A percentile compares a stretch with the other conserved stretches of the same genome.
These are phyloP conservation scores for Shinisaurus crocodilurus DNA, from an alignment of 2,113 vertebrate species.

Conservation along the genomic window DNA sequence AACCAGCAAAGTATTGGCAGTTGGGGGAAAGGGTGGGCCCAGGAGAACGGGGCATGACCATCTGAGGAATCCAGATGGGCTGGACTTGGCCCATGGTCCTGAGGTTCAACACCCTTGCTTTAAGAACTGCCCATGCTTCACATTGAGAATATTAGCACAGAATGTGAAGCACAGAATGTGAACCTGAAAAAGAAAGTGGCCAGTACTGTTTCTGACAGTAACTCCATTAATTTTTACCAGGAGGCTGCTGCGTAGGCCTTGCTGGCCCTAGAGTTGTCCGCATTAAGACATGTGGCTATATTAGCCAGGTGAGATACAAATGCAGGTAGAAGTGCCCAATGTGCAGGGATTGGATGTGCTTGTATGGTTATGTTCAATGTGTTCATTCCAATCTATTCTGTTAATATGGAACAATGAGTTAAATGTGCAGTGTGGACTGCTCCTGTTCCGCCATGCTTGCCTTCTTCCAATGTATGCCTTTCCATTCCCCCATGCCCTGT, in stretches of 20 bases:
- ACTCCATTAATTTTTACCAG: background rate
- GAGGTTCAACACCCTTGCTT: background rate
- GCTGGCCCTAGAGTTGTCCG: background rate
- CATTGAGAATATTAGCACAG: background rate
- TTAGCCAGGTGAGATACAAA: background rate
- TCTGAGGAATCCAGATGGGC: too few species aligned
- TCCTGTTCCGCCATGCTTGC: too few species aligned
- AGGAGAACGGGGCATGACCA: too few species aligned
- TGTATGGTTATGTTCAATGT: background rate
- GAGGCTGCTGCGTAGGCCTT: background rate
- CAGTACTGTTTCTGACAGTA: background rate
- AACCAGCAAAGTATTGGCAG: too few species aligned
- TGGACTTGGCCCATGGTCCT: too few species aligned
- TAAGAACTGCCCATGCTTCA: background rate
- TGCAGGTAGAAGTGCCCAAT: background rate
- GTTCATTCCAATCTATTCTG: background rate
- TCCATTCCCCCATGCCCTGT: too few species aligned
- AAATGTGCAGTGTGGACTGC: too few species aligned
- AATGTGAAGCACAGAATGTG: background rate
- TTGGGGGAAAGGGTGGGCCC: too few species aligned
- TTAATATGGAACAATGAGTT: background rate
- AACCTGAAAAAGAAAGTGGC: background rate
- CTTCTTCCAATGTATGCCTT: too few species aligned
- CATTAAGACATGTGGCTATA: background rate
- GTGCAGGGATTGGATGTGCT: background rate